Evolutionary conservation across 2,888 invertebrate species (phyloP), one percentile per base, ranked within the genome.

Genomic region (Polydrusus tereticollis): DNA sequence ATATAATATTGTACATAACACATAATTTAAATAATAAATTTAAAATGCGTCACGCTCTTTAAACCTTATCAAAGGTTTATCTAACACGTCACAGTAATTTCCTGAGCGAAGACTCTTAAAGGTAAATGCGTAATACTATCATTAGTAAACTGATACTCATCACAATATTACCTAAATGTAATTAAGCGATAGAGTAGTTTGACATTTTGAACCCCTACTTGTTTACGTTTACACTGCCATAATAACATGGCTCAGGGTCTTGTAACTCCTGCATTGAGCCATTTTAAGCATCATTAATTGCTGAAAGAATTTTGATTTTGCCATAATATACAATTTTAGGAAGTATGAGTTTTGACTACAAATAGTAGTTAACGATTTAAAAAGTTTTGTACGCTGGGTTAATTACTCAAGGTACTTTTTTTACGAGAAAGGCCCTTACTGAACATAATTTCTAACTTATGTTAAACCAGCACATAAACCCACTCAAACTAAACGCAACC

Each of bases 181-280:
- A 55, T 55, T 55, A 55, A 55, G 52, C 29, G 52, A 55, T 55
- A 29, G 29, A 55, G 29, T 55, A 21, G 52, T 29, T 55, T 55
- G 52, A 55, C 52, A 55, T 29, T 55, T 55, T 55, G 52, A 55
- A 55, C 29, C 29, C 52, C 29, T 50, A 50, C 52, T 55, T 55
- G 52, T 55, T 55, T 55, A 55, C 23, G 52, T 55, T 55, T 55
- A 55, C 52, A 55, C 8, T 55, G 52, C 29, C 29, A 10, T 55
- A 55, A 55, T 55, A 29, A 18, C 52, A 29, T 55, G 8, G 52
- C 52, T 29, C n/a, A 29, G 16, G 52, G 52, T 6, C 52, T 55
- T 55, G 29, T 55, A 18, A 55, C 16, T 18, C 29, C 16, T 33
- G 10, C 10, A 55, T 29, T 23, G 29, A 55, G 12, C 52, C 29